phyloP scores from a whole-genome alignment of 1,140 invertebrate species.

The Pseudomyrmex pallidus region DNA sequence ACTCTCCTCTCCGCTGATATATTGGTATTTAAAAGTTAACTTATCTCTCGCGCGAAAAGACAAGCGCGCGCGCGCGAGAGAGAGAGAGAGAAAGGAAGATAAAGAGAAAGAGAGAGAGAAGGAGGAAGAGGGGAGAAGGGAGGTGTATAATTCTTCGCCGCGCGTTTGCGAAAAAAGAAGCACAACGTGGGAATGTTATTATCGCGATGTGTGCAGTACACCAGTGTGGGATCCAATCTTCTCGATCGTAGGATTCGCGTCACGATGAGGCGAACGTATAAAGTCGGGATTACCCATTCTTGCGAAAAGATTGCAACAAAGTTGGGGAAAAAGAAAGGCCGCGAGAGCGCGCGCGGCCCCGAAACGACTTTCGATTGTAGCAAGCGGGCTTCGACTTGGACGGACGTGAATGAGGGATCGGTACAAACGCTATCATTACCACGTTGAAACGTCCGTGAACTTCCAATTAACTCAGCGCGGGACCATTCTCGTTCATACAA shows the following conservation, averaged over 20 bases:
- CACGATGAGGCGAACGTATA: slow-evolving; percentile 43
- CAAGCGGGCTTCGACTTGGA: slow-evolving; percentile 49
- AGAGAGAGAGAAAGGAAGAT: too few species aligned
- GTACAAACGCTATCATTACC: slow-evolving; percentile 69
- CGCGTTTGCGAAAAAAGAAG: slow-evolving; percentile 28
- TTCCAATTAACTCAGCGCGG: slow-evolving; percentile 67
- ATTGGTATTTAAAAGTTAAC: slow-evolving; percentile 16
- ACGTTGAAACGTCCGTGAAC: slow-evolving; percentile 62
- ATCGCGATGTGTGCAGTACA: slow-evolving; percentile 47
- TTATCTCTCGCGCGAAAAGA: neutral
- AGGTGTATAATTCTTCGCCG: slow-evolving; percentile 2
- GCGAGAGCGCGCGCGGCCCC: slow-evolving; percentile 8
- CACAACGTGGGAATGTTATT: slow-evolving; percentile 59
- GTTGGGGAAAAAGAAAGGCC: slow-evolving; percentile 52
- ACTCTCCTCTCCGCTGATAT: neutral
- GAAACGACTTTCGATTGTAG: slow-evolving; percentile 65
- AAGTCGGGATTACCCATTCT: slow-evolving; percentile 60
- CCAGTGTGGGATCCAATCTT: slow-evolving; percentile 57
- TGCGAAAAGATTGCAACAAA: slow-evolving; percentile 53
- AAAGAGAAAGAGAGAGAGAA: neutral
- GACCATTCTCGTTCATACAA: slow-evolving; percentile 61
- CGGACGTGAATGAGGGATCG: slow-evolving; percentile 50
- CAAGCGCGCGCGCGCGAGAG: too few species aligned
- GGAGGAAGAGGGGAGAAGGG: neutral
- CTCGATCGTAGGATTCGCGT: slow-evolving; percentile 44